Evolutionary conservation across 2,113 vertebrate genomes (phyloP).

Genomic region (Ceuthmochares aereus): DNA sequence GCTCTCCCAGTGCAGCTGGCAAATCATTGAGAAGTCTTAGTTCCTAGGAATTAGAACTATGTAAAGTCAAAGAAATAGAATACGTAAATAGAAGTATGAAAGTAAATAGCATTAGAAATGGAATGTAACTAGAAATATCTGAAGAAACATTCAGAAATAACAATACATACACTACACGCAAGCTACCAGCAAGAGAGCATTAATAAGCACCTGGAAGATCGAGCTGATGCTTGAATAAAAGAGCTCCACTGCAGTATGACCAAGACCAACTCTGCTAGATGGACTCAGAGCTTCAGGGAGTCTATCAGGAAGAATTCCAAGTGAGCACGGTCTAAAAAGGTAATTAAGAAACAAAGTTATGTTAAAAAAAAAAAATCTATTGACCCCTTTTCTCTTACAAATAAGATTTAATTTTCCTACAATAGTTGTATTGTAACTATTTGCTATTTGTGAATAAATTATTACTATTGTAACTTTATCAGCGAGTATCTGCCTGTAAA

Average conservation of each 20-base stretch:
- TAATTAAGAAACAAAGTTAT: neutral
- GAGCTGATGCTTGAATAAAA: neutral
- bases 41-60: neutral
- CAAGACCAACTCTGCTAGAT: neutral
- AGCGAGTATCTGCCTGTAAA: neutral
- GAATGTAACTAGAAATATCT: neutral
- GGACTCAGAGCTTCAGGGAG: neutral
- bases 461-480: neutral
- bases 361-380: neutral
- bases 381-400: neutral
- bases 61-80: neutral
- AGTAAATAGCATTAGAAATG: neutral
- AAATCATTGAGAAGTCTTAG: neutral
- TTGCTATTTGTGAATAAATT: neutral
- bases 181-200: neutral
- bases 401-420: neutral
- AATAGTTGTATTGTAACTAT: neutral
- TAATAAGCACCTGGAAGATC: neutral
- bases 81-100: neutral
- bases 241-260: neutral
- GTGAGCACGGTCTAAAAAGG: neutral
- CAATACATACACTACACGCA: neutral
- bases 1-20: neutral
- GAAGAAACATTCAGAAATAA: neutral
- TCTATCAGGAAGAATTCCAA: neutral